These are phyloP conservation scores for Alcis repandata DNA, from an alignment of 2,888 invertebrate species.

Conservation along the genomic window DNA sequence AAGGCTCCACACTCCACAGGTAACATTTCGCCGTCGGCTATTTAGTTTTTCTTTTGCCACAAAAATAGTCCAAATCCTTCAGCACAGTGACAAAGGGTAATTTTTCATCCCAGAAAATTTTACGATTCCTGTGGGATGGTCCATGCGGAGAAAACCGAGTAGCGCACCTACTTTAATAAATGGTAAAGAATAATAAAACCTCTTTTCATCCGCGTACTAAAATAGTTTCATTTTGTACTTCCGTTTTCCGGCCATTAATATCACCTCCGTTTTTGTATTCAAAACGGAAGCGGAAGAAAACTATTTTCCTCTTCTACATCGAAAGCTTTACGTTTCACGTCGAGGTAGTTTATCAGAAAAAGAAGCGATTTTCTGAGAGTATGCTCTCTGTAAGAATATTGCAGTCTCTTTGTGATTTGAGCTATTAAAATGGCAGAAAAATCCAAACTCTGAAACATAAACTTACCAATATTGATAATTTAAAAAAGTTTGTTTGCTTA, in stretches of 20 bases:
- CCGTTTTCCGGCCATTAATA: conserved; percentile 45
- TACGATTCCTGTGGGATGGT: not conserved
- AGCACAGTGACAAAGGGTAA: no score
- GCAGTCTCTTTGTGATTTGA: not conserved
- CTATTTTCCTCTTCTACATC: conserved; percentile 42
- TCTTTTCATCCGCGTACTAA: conserved; percentile 1
- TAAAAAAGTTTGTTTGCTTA: no score
- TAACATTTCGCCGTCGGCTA: no score
- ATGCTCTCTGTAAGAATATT: conserved; percentile 29
- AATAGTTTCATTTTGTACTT: conserved; percentile 23
- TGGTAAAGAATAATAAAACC: conserved; percentile 8
- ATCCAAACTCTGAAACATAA: no score
- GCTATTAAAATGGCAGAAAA: not conserved
- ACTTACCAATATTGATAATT: no score
- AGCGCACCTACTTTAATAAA: conserved; percentile 2
- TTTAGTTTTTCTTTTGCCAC: no score
- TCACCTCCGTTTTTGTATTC: conserved; percentile 46
- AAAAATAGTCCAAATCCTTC: no score
- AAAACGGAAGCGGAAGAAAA: conserved; percentile 38
- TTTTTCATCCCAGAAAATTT: not conserved
- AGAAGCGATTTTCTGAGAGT: conserved; percentile 38
- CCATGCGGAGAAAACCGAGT: not conserved
- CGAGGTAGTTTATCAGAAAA: conserved; percentile 39
- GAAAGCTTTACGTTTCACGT: conserved; percentile 37
- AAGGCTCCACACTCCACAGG: no score